Evolutionary conservation across 2,113 vertebrate species (phyloP).

Genomic region (Oenanthe melanoleuca): DNA sequence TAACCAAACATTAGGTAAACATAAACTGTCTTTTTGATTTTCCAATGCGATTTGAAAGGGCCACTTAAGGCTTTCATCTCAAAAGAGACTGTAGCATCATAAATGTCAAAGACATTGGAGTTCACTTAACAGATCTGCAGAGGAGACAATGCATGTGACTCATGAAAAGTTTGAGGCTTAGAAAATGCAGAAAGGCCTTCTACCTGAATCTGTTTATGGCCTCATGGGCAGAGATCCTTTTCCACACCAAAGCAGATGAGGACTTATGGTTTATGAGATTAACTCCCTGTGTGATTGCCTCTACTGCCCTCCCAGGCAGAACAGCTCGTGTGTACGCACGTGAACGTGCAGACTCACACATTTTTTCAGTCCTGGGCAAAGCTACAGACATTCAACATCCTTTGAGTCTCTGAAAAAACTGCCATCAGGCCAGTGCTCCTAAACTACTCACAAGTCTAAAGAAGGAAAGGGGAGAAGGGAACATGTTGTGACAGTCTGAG

Average conservation of each 20-base stretch:
- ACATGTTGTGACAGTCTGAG: background rate
- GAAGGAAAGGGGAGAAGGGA: background rate
- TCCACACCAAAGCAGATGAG: background rate
- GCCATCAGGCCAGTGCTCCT: background rate
- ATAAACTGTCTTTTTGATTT: background rate
- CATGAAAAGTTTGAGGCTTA: background rate
- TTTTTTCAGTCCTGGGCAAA: background rate
- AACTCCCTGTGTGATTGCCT: background rate
- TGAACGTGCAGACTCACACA: background rate
- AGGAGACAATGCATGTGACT: background rate
- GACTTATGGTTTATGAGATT: rapidly evolving
- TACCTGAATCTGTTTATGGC: background rate
- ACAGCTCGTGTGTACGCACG: rapidly evolving
- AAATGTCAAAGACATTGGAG: background rate
- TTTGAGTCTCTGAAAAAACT: background rate
- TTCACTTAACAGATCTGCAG: background rate
- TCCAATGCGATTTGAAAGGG: background rate
- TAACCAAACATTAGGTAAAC: background rate
- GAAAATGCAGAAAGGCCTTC: background rate
- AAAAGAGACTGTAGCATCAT: background rate
- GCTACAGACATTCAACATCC: background rate
- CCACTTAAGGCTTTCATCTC: background rate
- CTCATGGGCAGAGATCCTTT: background rate
- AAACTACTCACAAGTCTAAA: background rate
- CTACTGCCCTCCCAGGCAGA: background rate